Evolutionary conservation across 2,113 vertebrate genomes (phyloP), one percentile per base, ranked within the genome.

Genomic region (Urocitellus parryii): DNA sequence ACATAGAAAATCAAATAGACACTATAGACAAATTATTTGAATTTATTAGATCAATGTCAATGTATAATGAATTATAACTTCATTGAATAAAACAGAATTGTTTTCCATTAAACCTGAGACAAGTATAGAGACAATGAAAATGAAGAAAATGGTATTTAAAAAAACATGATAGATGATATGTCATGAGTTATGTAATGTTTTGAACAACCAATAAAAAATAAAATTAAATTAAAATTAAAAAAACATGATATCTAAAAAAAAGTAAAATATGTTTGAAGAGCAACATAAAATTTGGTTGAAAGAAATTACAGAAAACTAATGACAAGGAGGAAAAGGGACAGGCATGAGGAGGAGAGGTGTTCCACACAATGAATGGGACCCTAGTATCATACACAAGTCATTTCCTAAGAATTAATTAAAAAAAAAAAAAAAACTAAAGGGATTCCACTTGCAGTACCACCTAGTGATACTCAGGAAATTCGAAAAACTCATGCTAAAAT

Each of bases 311-410:
- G 32, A 45, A 42, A 32, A 22, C 8, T 42, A 88, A 77, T 17
- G 20, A 74, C 8, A 18, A 32, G 14, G 9, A 76, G 25, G 24
- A 65, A 5, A 4, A n/a, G 17, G 3, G 63, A 29, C n/a, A 87
- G n/a, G 29, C 20, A 14, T 1, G 32, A 68, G 7, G 16, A 85
- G 5, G 8, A 14, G 6, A 45, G 9, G 1, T 90, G 16, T 70
- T 7, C 6, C 24, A 61, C 29, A 2, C 9, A 76, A 25, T 5
- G 20, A 0, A 48, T 76, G 1, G 18, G 9, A 74, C 27, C 12
- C 2, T n/a, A 32, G 4, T 45, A 39, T 14, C 4, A 27, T 24
- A n/a, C 5, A 67, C 10, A 25, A 4, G 20, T 5, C 3, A n/a
- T 20, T 80, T 51, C 83, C 24, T 76, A 61, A 25, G 79, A 48